Evolutionary conservation across 2,888 invertebrate species (phyloP).

Genomic region (Cerastis rubricosa): DNA sequence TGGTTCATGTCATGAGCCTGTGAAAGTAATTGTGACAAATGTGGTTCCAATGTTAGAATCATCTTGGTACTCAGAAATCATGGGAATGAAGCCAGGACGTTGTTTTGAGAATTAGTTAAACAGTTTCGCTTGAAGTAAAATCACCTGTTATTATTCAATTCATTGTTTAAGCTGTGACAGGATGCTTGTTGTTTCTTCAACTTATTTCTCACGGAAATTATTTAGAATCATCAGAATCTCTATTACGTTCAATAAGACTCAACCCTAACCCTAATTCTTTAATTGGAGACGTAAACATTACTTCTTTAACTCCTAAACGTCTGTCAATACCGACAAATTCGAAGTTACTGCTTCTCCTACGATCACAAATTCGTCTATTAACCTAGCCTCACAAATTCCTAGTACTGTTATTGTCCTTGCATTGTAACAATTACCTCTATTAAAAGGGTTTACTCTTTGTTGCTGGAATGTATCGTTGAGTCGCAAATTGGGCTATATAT

Average conservation of each 20-base stretch:
- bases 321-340: constrained; percentile 3
- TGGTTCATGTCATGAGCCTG: constrained; percentile 39
- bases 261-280: constrained; percentile 17
- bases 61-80: not conserved
- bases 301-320: constrained; percentile 12
- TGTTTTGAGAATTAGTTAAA: constrained; percentile 39
- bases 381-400: constrained; percentile 58
- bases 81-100: constrained; percentile 26
- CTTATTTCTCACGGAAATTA: constrained; percentile 38
- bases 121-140: constrained; percentile 54
- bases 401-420: constrained; percentile 80
- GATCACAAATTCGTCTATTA: constrained; percentile 41
- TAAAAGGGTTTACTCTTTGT: constrained; percentile 74
- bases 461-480: constrained; percentile 77
- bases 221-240: constrained; percentile 11
- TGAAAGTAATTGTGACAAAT: constrained; percentile 41
- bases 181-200: constrained; percentile 47
- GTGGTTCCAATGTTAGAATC: constrained; percentile 5
- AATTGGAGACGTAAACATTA: constrained; percentile 12
- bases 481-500: constrained; percentile 83
- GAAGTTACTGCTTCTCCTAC: constrained; percentile 13
- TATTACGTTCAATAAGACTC: constrained; percentile 21
- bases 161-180: constrained; percentile 33
- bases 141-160: constrained; percentile 61
- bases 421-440: constrained; percentile 83